A percentile compares a stretch with the other conserved stretches of the same genome.
Evolutionary conservation across 2,113 vertebrate species (phyloP).

Genomic region (Entelurus aequoreus): DNA sequence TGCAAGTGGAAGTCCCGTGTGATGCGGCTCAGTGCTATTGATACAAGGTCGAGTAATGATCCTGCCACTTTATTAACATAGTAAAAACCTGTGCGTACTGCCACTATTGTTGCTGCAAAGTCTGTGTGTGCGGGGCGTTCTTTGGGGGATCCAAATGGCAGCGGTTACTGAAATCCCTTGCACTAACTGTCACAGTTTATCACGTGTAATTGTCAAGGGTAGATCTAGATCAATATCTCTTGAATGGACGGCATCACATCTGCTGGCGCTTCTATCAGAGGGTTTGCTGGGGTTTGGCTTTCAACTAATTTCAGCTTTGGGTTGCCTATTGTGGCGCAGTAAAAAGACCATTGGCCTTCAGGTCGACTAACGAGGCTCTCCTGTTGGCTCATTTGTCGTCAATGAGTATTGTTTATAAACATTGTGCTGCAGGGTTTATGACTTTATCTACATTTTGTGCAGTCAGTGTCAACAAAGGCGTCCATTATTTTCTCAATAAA

Average conservation of each 20-base stretch:
- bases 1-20: constrained; percentile 1
- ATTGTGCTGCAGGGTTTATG: not conserved
- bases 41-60: not conserved
- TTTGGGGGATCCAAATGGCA: constrained; percentile 19
- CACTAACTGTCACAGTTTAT: constrained; percentile 42
- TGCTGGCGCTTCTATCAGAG: constrained; percentile 39
- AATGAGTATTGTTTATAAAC: not conserved
- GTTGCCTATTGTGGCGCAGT: constrained; percentile 26
- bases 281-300: constrained; percentile 23
- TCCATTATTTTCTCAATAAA: constrained; percentile 1
- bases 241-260: constrained; percentile 50
- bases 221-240: constrained; percentile 45
- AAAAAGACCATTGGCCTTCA: constrained; percentile 19
- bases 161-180: constrained; percentile 41
- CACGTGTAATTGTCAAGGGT: constrained; percentile 48
- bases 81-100: not conserved
- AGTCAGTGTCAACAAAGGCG: not conserved
- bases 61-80: not conserved
- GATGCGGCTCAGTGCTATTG: constrained; percentile 1
- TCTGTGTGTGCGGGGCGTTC: constrained; percentile 1
- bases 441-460: not conserved
- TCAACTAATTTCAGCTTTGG: constrained; percentile 24
- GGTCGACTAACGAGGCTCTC: constrained; percentile 7
- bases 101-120: not conserved
- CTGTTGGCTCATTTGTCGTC: not conserved